A percentile compares a stretch with the other conserved stretches of the same genome.
These are phyloP conservation scores for Diarsia dahlii DNA, from an alignment of 2,888 invertebrate species.

Conservation along the genomic window DNA sequence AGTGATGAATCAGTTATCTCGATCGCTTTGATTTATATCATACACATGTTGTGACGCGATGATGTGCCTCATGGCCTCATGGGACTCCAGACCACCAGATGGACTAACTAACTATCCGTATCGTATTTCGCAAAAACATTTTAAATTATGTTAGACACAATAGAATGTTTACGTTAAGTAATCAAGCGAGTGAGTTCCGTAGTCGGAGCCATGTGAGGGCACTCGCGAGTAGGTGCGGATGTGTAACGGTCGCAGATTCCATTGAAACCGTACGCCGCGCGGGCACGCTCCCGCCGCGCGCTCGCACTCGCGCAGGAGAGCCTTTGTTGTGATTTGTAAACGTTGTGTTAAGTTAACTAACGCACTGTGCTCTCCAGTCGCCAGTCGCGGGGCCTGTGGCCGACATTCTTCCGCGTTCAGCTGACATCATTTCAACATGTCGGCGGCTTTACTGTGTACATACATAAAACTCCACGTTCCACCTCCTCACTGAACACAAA, in stretches of 20 bases:
- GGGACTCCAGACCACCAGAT: slow-evolving; percentile 32
- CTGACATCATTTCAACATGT: not conserved
- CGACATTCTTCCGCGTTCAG: not conserved
- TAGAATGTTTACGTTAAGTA: not conserved
- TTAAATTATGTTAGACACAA: not conserved
- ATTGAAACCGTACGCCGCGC: slow-evolving; percentile 62
- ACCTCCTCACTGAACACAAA: not conserved
- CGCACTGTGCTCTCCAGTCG: not conserved
- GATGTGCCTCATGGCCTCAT: slow-evolving; percentile 32
- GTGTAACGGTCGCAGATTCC: slow-evolving; percentile 69
- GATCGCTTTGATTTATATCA: slow-evolving; percentile 20
- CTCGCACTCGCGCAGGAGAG: not conserved
- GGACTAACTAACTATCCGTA: not conserved
- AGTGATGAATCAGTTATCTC: slow-evolving; percentile 27
- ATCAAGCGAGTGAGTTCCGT: not conserved
- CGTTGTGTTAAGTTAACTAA: not conserved
- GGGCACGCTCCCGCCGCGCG: not conserved
- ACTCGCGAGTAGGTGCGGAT: slow-evolving; percentile 14
- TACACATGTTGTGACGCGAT: slow-evolving; percentile 18
- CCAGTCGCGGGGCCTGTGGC: not conserved
- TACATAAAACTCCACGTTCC: not conserved
- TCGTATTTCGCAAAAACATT: slow-evolving; percentile 4
- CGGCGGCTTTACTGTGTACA: not conserved
- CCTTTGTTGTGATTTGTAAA: slow-evolving; percentile 18
- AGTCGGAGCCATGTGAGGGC: not conserved